Evolutionary conservation across 2,113 vertebrate genomes (phyloP).

Genomic region (Corydoras maculifer): DNA sequence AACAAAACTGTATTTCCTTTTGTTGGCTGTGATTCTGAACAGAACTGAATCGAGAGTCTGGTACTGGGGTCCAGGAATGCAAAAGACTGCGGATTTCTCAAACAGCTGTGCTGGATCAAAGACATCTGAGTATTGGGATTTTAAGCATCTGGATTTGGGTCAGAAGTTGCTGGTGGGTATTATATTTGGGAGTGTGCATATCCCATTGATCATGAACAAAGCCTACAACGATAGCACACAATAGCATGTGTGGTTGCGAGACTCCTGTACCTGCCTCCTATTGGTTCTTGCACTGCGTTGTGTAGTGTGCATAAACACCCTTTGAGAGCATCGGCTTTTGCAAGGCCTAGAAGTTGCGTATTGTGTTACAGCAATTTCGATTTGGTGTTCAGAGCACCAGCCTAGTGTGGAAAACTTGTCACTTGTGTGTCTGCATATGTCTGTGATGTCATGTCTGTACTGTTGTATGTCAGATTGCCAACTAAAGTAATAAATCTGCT

Average conservation of each 20-base stretch:
- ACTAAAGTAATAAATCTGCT: slow-evolving; percentile 7
- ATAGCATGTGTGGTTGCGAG: too few relatives aligned
- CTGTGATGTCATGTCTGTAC: slow-evolving; percentile 8
- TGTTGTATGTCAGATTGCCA: not conserved
- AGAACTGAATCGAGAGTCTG: slow-evolving; percentile 1
- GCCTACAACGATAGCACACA: not conserved
- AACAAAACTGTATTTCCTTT: too few relatives aligned
- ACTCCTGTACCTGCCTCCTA: too few relatives aligned
- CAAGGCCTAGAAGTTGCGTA: too few relatives aligned
- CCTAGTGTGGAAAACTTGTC: not conserved
- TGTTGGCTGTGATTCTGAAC: too few relatives aligned
- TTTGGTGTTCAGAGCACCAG: not conserved
- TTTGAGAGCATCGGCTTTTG: too few relatives aligned
- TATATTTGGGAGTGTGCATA: not conserved
- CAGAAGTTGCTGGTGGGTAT: slow-evolving; percentile 22
- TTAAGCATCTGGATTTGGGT: slow-evolving; percentile 42
- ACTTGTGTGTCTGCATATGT: not conserved
- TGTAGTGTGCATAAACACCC: too few relatives aligned
- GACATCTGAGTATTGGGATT: slow-evolving; percentile 24
- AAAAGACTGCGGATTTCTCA: slow-evolving; percentile 19
- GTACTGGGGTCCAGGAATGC: slow-evolving; percentile 3
- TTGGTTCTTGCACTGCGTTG: too few relatives aligned
- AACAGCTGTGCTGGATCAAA: slow-evolving; percentile 45
- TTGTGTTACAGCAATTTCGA: too few relatives aligned
- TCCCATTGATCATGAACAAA: slow-evolving; percentile 7